These are phyloP conservation scores for Psittacula echo DNA, from an alignment of 2,797 vertebrate genomes.

Conservation along the genomic window DNA sequence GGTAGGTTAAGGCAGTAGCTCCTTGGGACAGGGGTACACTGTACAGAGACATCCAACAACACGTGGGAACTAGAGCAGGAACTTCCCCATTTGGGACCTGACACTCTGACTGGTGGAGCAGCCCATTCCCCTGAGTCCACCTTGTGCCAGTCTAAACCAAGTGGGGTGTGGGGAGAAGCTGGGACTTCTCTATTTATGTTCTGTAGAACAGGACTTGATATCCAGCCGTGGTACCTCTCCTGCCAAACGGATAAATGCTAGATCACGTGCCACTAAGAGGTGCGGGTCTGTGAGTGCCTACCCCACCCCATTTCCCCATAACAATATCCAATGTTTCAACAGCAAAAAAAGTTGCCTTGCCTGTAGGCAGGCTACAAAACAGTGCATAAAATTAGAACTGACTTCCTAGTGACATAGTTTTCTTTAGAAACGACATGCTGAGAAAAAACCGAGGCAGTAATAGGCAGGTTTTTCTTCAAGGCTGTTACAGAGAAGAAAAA, in stretches of 20 bases:
- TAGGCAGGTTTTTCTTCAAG: constrained; percentile 35
- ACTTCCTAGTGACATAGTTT: constrained; percentile 60
- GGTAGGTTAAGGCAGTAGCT: background rate
- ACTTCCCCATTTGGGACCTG: background rate
- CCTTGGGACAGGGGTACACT: background rate
- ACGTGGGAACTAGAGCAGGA: background rate
- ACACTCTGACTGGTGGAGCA: background rate
- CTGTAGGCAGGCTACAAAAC: constrained; percentile 49
- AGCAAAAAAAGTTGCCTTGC: constrained; percentile 3
- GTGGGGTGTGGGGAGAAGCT: background rate
- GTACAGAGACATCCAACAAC: background rate
- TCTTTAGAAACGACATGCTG: constrained; percentile 53
- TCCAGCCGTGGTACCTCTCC: background rate
- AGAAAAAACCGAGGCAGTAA: constrained; percentile 46
- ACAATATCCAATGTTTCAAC: constrained; percentile 19
- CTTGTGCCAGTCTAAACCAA: background rate
- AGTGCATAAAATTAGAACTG: constrained; percentile 66
- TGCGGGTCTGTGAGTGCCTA: background rate
- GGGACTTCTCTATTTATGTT: background rate
- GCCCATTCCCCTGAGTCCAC: background rate
- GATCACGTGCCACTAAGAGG: background rate
- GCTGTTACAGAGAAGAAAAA: constrained; percentile 27
- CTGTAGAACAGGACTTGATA: background rate
- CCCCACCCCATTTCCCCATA: background rate
- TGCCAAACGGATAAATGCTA: background rate